A percentile compares a stretch with the other conserved stretches of the same genome.
These are phyloP conservation scores for Cladopsammia gracilis DNA, from an alignment of 64 coral and sea anemone genomes.

Conservation along the genomic window DNA sequence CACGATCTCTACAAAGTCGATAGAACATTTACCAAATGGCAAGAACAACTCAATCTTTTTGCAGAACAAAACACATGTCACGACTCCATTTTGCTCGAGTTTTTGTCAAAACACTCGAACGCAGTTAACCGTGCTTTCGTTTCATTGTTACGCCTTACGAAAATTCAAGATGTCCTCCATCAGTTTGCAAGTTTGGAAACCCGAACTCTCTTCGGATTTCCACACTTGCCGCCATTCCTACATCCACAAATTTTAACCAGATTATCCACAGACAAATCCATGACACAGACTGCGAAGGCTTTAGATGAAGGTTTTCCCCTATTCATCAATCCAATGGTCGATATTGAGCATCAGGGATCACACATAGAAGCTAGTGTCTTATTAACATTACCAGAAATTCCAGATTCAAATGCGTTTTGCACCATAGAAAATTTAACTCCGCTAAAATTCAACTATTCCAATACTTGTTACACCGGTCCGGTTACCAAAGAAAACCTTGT, in stretches of 20 bases:
- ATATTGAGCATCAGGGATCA: not conserved
- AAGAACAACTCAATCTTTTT: not conserved
- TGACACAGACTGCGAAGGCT: not conserved
- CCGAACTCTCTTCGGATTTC: not conserved
- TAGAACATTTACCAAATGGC: not conserved
- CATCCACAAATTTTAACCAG: not conserved
- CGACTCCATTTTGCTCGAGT: not conserved
- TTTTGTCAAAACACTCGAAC: not conserved
- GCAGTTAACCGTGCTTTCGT: conserved; percentile 6
- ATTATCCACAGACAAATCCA: not conserved
- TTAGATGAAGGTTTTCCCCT: conserved; percentile 20
- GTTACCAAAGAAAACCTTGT: too few relatives aligned
- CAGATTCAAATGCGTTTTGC: too few relatives aligned
- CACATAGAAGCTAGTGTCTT: not conserved
- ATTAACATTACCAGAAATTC: not conserved
- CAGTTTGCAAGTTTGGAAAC: not conserved
- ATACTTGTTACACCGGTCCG: too few relatives aligned
- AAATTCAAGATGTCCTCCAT: not conserved
- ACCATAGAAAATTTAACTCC: too few relatives aligned
- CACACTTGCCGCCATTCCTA: not conserved
- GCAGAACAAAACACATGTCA: not conserved
- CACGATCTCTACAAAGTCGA: not conserved
- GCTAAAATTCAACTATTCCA: too few relatives aligned
- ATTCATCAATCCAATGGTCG: not conserved
- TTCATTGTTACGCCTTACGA: not conserved